phyloP scores from a whole-genome alignment of 2,797 vertebrate species.

The Otolemur crassicaudatus region DNA sequence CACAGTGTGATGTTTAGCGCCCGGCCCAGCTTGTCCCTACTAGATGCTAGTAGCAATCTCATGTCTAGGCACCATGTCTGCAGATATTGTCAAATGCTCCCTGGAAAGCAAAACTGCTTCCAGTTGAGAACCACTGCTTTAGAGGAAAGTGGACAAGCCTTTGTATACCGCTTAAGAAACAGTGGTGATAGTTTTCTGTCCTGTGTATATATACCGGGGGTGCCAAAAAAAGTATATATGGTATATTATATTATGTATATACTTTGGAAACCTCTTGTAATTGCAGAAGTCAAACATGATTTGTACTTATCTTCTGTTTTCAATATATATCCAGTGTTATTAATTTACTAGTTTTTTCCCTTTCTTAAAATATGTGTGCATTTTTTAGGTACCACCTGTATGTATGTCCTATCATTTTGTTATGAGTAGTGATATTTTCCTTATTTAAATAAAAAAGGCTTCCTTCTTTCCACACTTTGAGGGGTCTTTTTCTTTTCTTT shows the following conservation, averaged over 20 bases:
- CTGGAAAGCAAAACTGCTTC: accelerated
- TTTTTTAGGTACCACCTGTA: too few relatives aligned
- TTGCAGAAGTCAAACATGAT: too few relatives aligned
- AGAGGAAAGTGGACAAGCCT: background rate
- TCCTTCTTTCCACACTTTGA: background rate
- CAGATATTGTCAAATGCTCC: background rate
- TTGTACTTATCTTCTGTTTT: too few relatives aligned
- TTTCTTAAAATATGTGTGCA: too few relatives aligned
- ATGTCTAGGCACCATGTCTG: background rate
- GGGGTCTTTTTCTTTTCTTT: background rate
- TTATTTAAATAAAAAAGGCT: background rate
- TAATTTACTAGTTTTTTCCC: too few relatives aligned
- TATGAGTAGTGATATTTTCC: background rate
- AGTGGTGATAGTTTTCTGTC: background rate
- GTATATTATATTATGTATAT: too few relatives aligned
- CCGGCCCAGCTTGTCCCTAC: background rate
- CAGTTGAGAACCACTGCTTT: background rate
- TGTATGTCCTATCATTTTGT: background rate
- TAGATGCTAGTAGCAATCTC: background rate
- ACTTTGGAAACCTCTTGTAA: too few relatives aligned
- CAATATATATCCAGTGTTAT: too few relatives aligned
- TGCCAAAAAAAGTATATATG: too few relatives aligned
- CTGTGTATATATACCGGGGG: background rate
- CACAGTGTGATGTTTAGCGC: background rate
- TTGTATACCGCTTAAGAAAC: background rate